A percentile compares a stretch with the other conserved stretches of the same genome.
Conservation (phyloP, 2,797 vertebrate genomes). For the Parauchenoglanis ngamensis region DNA sequence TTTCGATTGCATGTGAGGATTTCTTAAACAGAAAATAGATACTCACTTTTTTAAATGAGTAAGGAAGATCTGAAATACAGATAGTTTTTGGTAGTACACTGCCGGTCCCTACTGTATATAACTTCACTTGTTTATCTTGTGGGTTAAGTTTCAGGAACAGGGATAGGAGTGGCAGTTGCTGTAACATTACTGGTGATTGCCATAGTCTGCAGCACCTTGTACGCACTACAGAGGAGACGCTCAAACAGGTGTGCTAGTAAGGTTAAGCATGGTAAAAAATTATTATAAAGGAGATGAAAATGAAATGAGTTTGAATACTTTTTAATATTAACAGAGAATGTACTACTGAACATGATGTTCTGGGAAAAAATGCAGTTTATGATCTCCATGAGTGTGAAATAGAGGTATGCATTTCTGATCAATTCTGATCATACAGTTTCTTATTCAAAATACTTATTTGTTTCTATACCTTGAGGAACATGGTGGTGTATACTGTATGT, state of each 20-base stretch:
- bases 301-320: background rate
- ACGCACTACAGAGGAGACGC: slow-evolving; percentile 53
- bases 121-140: background rate
- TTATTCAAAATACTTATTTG: background rate
- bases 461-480: background rate
- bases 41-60: background rate
- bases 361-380: slow-evolving; percentile 37
- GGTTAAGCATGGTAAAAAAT: background rate
- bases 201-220: slow-evolving; percentile 53
- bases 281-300: background rate
- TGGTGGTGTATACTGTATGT: background rate
- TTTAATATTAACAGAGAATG: slow-evolving; percentile 43
- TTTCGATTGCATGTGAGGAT: background rate
- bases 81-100: background rate
- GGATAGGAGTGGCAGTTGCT: slow-evolving; percentile 66
- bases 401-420: slow-evolving; percentile 58
- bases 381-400: slow-evolving; percentile 47
- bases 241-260: slow-evolving; percentile 55
- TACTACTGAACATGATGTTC: slow-evolving; percentile 11
- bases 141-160: slow-evolving; percentile 56
- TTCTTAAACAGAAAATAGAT: background rate
- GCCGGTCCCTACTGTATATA: background rate
- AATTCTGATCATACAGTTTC: background rate
- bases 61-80: background rate
- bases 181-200: slow-evolving; percentile 64